Percentiles rank a stretch among this genome's conserved stretches.
Conservation (phyloP, 2,888 invertebrate genomes). For the Macrophya annulata region DNA sequence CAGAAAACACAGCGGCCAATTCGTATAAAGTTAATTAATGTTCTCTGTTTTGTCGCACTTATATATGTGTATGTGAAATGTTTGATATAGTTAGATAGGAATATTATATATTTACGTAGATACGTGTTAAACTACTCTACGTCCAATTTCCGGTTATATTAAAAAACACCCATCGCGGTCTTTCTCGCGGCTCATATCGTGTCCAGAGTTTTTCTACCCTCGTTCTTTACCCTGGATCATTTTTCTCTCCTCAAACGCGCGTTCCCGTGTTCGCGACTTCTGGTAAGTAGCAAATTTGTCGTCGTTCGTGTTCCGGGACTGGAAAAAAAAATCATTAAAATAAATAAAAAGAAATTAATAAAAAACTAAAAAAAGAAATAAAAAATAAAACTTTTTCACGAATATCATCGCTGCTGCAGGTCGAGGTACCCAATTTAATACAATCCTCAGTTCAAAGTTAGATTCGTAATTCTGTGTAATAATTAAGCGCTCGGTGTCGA, state of each 20-base stretch:
- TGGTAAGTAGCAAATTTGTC: constrained; percentile 49
- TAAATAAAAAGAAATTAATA: background rate
- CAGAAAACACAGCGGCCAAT: constrained; percentile 29
- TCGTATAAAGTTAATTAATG: constrained; percentile 28
- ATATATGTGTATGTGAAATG: background rate
- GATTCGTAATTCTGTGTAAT: background rate
- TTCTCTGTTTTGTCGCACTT: background rate
- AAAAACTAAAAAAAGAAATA: background rate
- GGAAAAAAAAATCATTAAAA: background rate
- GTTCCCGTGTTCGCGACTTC: constrained; percentile 29
- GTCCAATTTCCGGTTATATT: constrained; percentile 68
- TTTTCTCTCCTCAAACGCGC: background rate
- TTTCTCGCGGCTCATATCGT: background rate
- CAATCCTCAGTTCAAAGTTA: background rate
- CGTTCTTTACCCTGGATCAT: background rate
- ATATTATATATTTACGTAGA: background rate
- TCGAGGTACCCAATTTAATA: background rate
- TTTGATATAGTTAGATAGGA: background rate
- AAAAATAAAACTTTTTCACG: background rate
- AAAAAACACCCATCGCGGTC: constrained; percentile 66
- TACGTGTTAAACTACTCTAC: constrained; percentile 29
- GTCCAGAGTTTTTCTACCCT: background rate
- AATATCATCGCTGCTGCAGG: background rate
- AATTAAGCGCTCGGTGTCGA: background rate
- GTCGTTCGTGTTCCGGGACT: constrained; percentile 46